phyloP scores from a whole-genome alignment of 2,888 invertebrate species.

The Hoplodrina blanda region DNA sequence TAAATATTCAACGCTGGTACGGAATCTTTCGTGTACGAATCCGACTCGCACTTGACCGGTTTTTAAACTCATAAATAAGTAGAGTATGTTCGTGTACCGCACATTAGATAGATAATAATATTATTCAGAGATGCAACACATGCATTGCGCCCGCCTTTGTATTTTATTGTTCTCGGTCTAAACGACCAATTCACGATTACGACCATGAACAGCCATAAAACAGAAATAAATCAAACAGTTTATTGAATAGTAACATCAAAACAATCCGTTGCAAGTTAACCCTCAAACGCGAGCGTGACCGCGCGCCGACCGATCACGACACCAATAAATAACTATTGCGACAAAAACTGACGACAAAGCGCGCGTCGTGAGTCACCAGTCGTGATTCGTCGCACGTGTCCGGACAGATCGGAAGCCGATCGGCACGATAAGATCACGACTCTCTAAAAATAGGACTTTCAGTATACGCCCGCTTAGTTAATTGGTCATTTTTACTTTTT shows the following conservation, averaged over 20 bases:
- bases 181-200: constrained; percentile 62
- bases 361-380: constrained; percentile 61
- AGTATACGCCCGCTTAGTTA: constrained; percentile 46
- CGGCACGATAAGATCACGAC: constrained; percentile 62
- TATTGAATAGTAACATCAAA: constrained; percentile 65
- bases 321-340: constrained; percentile 66
- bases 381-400: constrained; percentile 67
- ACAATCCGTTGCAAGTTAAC: constrained; percentile 63
- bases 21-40: no score
- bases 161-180: constrained; percentile 23
- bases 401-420: constrained; percentile 64
- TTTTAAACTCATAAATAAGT: no score
- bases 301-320: constrained; percentile 63
- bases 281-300: constrained; percentile 60
- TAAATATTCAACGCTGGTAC: no score
- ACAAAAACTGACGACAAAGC: constrained; percentile 68
- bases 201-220: constrained; percentile 41
- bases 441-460: constrained; percentile 46
- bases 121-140: constrained; percentile 8
- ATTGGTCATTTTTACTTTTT: constrained; percentile 66
- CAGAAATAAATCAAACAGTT: constrained; percentile 62
- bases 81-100: neutral
- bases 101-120: constrained; percentile 4
- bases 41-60: no score
- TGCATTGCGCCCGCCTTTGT: constrained; percentile 19